Base-by-base conservation (phyloP, 2,797 vertebrate species). In the Onychomys torridus region DNA sequence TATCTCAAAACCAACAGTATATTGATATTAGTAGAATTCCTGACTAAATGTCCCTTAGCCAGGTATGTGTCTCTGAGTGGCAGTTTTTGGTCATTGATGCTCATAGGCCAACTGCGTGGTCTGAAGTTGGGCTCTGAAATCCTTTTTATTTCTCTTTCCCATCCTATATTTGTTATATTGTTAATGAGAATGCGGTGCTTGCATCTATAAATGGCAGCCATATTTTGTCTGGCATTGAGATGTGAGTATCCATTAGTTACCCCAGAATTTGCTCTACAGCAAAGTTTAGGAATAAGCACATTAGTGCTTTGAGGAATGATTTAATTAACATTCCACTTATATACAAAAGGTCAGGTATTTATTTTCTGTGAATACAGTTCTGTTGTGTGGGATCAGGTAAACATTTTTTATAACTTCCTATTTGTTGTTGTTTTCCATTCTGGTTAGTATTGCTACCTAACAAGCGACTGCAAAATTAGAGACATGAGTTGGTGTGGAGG, bases 261-360 rank as follows among this genome's bases (percentile, higher is more conserved):
- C 43, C 43, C 57, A 91, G 79, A 49, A 29, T 94, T 89, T 81
- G 21, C 6, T 76, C 85, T 83, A 14, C 40, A 94, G 2, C 59
- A 32, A 79, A 59, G 55, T 46, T 96, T 92, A 96, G 10, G 52
- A 95, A 55, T 49, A 96, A 93, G 78, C 46, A 0, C 5, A 82
- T 61, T 55, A 34, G 46, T 78, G n/a, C 81, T 88, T 59, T 92
- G 46, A 78, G 91, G 17, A 1, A 43, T 40, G 19, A 49, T 34
- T 91, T 19, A 55, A 43, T 84, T 86, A 90, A 79, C 7, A 59
- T 89, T 79, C 55, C 17, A 83, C 52, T 69, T n/a, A 61, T 34
- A 71, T 59, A 32, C 8, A 82, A 85, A 87, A 89, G 49, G 90
- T 55, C 11, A 19, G 37, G 3, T 43, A 37, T 89, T 83, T 93